Evolutionary conservation across 1,140 invertebrate species (phyloP), one percentile per base, ranked within the genome.

Genomic region (Drosophila murphyi): DNA sequence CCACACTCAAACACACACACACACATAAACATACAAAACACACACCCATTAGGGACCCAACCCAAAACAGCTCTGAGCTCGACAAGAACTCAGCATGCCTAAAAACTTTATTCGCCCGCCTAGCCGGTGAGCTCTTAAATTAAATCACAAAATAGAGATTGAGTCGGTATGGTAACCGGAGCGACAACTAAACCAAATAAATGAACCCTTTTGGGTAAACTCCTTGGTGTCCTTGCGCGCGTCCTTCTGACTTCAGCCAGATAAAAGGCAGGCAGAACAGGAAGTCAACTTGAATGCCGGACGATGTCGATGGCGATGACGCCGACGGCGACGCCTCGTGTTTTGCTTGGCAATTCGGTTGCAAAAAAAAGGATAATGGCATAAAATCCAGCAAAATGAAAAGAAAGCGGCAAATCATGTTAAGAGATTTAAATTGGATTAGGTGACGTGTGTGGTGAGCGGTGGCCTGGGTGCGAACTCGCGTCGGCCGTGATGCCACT

Each of bases 361-460:
- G 78, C 75, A 59, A 76, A 39, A 59, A 76, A 86, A 88, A 76
- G 83, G 83, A 89, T 88, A 88, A 88, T 83, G 85, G 78, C 77
- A 88, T 83, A 80, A 88, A 85, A 88, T 83, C 83, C 77, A 89
- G 65, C 73, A 89, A 85, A 88, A 88, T 89, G 85, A 88, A 88
- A 89, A 88, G 85, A 88, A 88, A 88, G 83, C 85, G 80, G 85
- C 85, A 88, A 88, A 88, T 88, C 85, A 85, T 89, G 83, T 88
- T 88, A 88, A 89, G 83, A 88, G 83, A 89, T 89, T 88, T 88
- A 88, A 88, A 88, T 88, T 88, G 83, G 85, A 88, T 88, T 88
- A 88, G 80, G 77, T 67, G 77, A 63, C 85, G 82, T 87, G 83
- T 82, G 65, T 55, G 45, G 43, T 55, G 64, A 34, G 60, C 41